Evolutionary conservation across 2,797 vertebrate genomes (phyloP), one percentile per base, ranked within the genome.

Genomic region (Crenuchus spilurus): DNA sequence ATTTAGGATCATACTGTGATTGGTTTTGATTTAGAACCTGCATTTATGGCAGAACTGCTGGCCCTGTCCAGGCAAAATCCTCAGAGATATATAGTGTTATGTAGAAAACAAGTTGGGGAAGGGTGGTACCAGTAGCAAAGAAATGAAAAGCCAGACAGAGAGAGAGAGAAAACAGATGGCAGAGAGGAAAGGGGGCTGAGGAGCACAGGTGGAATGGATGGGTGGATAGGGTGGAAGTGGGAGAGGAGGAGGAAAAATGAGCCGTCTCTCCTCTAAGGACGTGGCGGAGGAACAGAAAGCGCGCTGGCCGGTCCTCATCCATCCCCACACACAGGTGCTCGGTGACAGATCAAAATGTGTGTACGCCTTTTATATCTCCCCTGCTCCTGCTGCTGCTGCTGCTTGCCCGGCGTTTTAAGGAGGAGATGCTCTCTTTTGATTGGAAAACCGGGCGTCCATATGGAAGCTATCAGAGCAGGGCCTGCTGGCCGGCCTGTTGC

Each of bases 131-230:
- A 86, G 30, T 54, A 48, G 62, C 51, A 69, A 26, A 37, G 44
- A 60, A 49, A 67, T 63, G 52, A 44, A 54, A 33, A 61, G 11
- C 62, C 0, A 60, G 7, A 74, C 44, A 33, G 18, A 76, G 62
- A 46, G 18, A 66, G 70, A 76, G 49, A 75, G 54, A 52, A 52
- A 74, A 72, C 90, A 90, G 88, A 92, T 88, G 88, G 84, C 79
- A 69, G 76, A 62, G 81, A 81, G 84, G 80, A 85, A 82, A 69
- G 60, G 85, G 70, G 77, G 84, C 80, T 76, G 55, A 10, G 7
- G 70, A 81, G 84, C 84, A 88, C 90, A 92, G 90, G 91, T 90
- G 90, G 87, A 88, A 90, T 84, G 35, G 81, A 77, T 58, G 85
- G 80, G 82, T 22, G 57, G 81, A 81, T 78, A 85, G 75, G 57